Base-by-base conservation (phyloP, 1,140 invertebrate genomes). In the Hylaeus volcanicus region DNA sequence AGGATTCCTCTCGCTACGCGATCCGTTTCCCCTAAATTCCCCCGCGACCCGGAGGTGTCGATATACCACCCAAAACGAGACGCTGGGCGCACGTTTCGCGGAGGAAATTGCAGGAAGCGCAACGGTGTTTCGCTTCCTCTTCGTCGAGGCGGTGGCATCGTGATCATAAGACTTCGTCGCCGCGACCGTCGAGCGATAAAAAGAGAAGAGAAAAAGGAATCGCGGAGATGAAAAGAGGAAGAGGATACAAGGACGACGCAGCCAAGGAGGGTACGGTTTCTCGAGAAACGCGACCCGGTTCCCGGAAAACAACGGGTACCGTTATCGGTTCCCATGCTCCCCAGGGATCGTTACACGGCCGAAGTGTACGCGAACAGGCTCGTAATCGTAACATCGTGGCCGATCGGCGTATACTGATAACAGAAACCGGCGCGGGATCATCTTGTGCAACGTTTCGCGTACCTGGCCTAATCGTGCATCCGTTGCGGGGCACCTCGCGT, bases 261-360 rank as follows among this genome's bases (percentile, higher is more conserved):
- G 37, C 8, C 5, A 48, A 39, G 11, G 37, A 15, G 26, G 51
- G 15, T 9, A 11, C 6, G 48, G 56, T 63, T 26, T 26, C 1
- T 26, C 48, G 68, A 56, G 45, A 65, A 80, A 80, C 15, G 53
- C 64, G 58, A 74, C 60, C 78, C 48, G 73, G 37, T 86, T 74
- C 79, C 53, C 55, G 74, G 79, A 56, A 85, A 76, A 86, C 74
- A 79, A 86, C 74, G 83, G 51, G 43, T 74, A 78, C 79, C 79
- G 83, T 82, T 85, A 85, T 51, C 53, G 63, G 79, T 86, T 85
- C 79, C 70, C 79, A 64, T 65, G 70, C 51, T 72, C 48, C 58
- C 39, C 61, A 3, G 73, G 71, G 63, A 69, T 76, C 53, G 41
- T 65, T 71, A 70, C 73, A 53, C 41, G n/a, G 43, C 15, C 64